Evolutionary conservation across 2,797 vertebrate species (phyloP), one percentile per base, ranked within the genome.

Genomic region (Malurus splendens): DNA sequence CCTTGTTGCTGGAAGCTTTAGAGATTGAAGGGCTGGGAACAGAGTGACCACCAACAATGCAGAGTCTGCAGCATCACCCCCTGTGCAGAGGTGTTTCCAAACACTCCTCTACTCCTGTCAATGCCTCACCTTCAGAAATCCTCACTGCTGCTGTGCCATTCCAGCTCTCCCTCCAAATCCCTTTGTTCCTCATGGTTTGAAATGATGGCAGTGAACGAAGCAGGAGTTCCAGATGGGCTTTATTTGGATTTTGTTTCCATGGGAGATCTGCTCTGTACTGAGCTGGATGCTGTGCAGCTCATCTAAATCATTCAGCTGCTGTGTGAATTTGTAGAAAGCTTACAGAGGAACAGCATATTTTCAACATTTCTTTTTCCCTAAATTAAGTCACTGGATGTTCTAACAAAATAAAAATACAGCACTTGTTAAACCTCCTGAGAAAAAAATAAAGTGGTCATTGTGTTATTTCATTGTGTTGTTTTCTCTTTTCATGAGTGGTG

Each of bases 31-130:
- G 28, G 3, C 32, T 16, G n/a, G 36, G 28, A 52, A 39, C 0
- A 3, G 9, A 13, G 17, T 2, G 2, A 50, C 22, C 2, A 0
- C 22, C 27, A 50, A 15, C 19, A 33, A 44, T 6, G 8, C n/a
- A 42, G 18, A 45, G 16, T 6, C 28, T 14, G 9, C 24, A 64
- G 12, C 0, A 4, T 23, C 50, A 23, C 1, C 25, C 19, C 17
- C 12, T 24, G 25, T 14, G 23, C 60, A 33, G 13, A 28, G 4
- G 2, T 1, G 0, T 22, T 66, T 50, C 45, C 17, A 55, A 41
- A 72, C 8, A 6, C 6, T 44, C 38, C 36, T 57, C 28, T n/a
- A 9, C 4, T 33, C 9, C 13, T 30, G 30, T 45, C 2, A 12
- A 18, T 17, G 23, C 12, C 5, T 54, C 32, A 10, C 33, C 27